Conservation (phyloP, 2,797 vertebrate species). For the Neosilurus hyrtlii region DNA sequence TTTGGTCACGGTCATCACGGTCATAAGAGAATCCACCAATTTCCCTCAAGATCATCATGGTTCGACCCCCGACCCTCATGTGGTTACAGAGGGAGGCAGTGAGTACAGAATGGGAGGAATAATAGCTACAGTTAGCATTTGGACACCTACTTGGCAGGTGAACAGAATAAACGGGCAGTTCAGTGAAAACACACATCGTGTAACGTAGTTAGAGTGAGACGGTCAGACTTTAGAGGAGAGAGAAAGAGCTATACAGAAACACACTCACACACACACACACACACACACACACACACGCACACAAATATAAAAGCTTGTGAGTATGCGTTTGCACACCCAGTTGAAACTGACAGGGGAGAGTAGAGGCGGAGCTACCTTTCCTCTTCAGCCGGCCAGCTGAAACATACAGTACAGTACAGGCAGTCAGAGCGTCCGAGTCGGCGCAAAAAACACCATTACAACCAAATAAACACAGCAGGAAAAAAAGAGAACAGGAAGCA, state of each 20-base stretch:
- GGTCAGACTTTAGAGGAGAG: conserved; percentile 42
- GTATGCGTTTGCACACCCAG: conserved; percentile 32
- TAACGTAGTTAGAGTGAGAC: conserved; percentile 33
- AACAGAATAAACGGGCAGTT: conserved; percentile 8
- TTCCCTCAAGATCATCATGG: no score
- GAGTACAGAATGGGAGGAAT: not conserved
- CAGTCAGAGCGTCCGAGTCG: conserved; percentile 56
- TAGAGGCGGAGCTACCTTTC: conserved; percentile 75
- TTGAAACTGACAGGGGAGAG: conserved; percentile 24
- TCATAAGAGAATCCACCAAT: no score
- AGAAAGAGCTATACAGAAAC: conserved; percentile 8
- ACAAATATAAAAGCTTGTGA: conserved; percentile 14
- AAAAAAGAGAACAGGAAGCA: conserved; percentile 14
- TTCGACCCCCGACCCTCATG: no score
- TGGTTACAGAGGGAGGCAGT: no score
- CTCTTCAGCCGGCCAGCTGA: conserved; percentile 76
- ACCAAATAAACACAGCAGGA: conserved; percentile 25
- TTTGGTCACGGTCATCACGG: no score
- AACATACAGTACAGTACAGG: conserved; percentile 75
- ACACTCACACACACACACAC: conserved; percentile 17
- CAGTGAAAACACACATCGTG: conserved; percentile 34
- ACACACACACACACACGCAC: conserved; percentile 1
- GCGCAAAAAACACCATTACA: not conserved
- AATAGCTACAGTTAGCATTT: not conserved
- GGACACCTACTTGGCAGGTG: not conserved